These are phyloP conservation scores for Drosophila bifasciata DNA, from an alignment of 1,140 invertebrate genomes.

Conservation along the genomic window DNA sequence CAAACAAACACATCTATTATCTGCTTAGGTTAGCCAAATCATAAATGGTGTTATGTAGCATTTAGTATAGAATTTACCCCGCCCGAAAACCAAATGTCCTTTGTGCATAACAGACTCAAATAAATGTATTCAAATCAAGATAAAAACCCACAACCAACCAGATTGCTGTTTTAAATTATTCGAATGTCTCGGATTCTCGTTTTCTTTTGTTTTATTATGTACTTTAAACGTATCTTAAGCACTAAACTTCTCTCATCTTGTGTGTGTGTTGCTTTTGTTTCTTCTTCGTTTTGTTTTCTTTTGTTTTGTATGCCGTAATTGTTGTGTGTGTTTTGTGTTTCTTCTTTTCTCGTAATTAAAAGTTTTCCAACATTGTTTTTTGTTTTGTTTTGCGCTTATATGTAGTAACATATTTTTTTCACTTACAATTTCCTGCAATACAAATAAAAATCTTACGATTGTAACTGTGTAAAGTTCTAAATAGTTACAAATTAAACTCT, in stretches of 20 bases:
- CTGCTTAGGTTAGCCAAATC: constrained; percentile 58
- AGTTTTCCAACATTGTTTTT: constrained; percentile 72
- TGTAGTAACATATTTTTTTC: constrained; percentile 77
- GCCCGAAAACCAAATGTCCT: constrained; percentile 33
- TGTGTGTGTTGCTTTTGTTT: constrained; percentile 54
- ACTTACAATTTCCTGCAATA: constrained; percentile 79
- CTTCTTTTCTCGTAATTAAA: constrained; percentile 63
- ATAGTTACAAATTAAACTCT: constrained; percentile 81
- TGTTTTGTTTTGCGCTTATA: constrained; percentile 74
- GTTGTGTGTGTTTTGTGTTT: constrained; percentile 35
- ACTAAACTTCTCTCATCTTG: constrained; percentile 45
- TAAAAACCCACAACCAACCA: neutral
- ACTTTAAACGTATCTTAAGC: constrained; percentile 50
- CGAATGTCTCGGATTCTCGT: constrained; percentile 1
- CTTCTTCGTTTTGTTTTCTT: constrained; percentile 66
- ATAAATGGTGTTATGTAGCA: constrained; percentile 70
- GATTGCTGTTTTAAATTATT: neutral
- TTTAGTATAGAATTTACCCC: constrained; percentile 72
- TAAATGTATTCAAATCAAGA: constrained; percentile 60
- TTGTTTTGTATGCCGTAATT: constrained; percentile 65
- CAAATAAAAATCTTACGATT: constrained; percentile 80
- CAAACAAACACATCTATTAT: constrained; percentile 23
- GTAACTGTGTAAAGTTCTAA: constrained; percentile 79
- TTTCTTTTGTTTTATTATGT: constrained; percentile 57
- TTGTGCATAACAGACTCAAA: constrained; percentile 69